phyloP scores from a whole-genome alignment of 1,140 invertebrate genomes.

The Pararge aegeria region DNA sequence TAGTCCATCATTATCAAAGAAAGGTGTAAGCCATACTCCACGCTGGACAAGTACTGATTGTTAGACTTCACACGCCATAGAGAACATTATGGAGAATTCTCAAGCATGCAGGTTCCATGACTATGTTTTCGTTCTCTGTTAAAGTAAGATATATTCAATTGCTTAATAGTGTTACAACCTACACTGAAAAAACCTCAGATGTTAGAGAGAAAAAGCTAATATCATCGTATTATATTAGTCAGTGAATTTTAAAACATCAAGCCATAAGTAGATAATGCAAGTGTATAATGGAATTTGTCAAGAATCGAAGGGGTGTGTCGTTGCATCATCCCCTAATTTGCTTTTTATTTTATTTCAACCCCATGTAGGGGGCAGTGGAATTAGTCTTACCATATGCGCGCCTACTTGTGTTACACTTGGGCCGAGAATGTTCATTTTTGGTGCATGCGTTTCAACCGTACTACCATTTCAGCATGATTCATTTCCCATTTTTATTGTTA shows the following conservation, averaged over 20 bases:
- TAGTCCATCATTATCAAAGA: too few relatives aligned
- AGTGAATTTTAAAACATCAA: constrained; percentile 29
- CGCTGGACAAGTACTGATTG: too few relatives aligned
- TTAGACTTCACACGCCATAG: too few relatives aligned
- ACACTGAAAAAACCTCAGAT: not conserved
- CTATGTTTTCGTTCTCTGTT: too few relatives aligned
- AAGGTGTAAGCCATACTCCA: too few relatives aligned
- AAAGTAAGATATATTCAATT: too few relatives aligned
- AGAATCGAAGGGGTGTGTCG: constrained; percentile 73
- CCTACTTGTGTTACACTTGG: constrained; percentile 74
- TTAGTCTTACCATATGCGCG: constrained; percentile 77
- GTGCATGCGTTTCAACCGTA: constrained; percentile 29
- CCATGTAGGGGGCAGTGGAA: constrained; percentile 58
- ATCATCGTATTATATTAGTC: not conserved
- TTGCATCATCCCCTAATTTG: constrained; percentile 74
- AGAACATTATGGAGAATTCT: too few relatives aligned
- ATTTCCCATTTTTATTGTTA: too few relatives aligned
- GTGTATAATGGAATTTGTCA: constrained; percentile 75
- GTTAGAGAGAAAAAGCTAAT: not conserved
- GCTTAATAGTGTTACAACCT: too few relatives aligned
- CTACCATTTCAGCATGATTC: constrained; percentile 1
- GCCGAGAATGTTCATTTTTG: constrained; percentile 66
- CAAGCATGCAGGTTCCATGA: too few relatives aligned
- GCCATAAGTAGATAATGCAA: constrained; percentile 55
- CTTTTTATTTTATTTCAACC: constrained; percentile 74